Evolutionary conservation across 2,888 invertebrate species (phyloP), one percentile per base, ranked within the genome.

Genomic region (Eutolmus rufibarbis): DNA sequence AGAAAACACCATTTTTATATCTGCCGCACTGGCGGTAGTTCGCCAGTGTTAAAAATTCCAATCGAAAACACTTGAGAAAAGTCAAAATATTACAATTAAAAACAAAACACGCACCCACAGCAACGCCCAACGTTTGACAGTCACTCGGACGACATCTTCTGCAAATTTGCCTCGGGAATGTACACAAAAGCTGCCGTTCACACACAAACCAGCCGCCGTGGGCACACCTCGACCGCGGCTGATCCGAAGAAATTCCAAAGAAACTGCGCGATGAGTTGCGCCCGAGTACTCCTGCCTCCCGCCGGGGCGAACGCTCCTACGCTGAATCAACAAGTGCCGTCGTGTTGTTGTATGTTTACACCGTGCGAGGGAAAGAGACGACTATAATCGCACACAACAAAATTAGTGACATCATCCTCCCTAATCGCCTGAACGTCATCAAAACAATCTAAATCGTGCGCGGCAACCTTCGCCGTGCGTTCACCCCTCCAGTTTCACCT

Each of bases 1-100:
- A 2, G 90, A 89, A 74, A 90, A 90, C 89, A 90, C 89, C 76
- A 78, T 78, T 40, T 78, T 28, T 78, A 40, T 23, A 23, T 76
- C 4, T 16, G 5, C 14, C 19, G 76, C 34, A 43, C 23, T 40
- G 78, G 76, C 76, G 28, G 14, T 40, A 37, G 1, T 34, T n/a
- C 51, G 66, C 66, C 66, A 66, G 23, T 66, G 23, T 19, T 28
- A 16, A 23, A 66, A 66, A 9, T 12, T 66, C 23, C 12, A 66
- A 23, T 2, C 23, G 1, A 66, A 76, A 76, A n/a, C 40, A 37
- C 12, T 2, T 31, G 23, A 8, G 31, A n/a, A 40, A 76, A 76
- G 40, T 37, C 37, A 37, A 76, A 46, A 14, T 46, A 16, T 46
- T 74, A 12, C 16, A 43, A 78, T 9, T 28, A 78, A 78, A 40